A percentile compares a stretch with the other conserved stretches of the same genome.
These are phyloP conservation scores for Daktulosphaira vitifoliae DNA, from an alignment of 1,140 invertebrate species.

Conservation along the genomic window DNA sequence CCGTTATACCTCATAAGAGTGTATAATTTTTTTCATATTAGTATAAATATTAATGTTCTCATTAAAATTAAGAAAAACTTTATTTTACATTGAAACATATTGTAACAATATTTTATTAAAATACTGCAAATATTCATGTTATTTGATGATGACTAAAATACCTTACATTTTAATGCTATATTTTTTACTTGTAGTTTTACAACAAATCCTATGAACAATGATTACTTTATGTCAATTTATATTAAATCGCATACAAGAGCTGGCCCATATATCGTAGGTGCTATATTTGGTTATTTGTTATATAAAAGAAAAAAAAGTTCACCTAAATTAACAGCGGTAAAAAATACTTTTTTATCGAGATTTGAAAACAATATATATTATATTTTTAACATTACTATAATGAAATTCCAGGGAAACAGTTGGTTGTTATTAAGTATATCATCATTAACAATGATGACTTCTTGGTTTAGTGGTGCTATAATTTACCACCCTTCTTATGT, in stretches of 20 bases:
- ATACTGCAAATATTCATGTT: no score
- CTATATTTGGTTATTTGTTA: slow-evolving; percentile 43
- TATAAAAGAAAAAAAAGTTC: slow-evolving; percentile 33
- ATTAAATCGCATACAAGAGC: slow-evolving; percentile 61
- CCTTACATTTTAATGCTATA: not conserved
- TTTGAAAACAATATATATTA: not conserved
- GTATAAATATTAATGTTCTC: no score
- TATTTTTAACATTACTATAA: not conserved
- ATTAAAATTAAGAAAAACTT: no score
- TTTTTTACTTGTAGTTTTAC: slow-evolving; percentile 37
- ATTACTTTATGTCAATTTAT: slow-evolving; percentile 54
- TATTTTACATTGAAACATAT: no score
- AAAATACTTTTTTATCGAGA: not conserved
- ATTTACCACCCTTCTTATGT: slow-evolving; percentile 36
- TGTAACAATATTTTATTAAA: no score
- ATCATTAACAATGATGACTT: slow-evolving; percentile 16
- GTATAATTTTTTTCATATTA: no score
- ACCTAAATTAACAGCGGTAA: slow-evolving; percentile 10
- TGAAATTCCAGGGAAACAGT: not conserved
- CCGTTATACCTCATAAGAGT: no score
- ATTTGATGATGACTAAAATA: no score
- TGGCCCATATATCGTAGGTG: slow-evolving; percentile 44
- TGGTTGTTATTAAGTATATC: slow-evolving; percentile 13
- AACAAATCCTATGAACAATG: slow-evolving; percentile 40
- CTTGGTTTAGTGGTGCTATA: slow-evolving; percentile 35